Evolutionary conservation across 1,140 invertebrate species (phyloP), one percentile per base, ranked within the genome.

Genomic region (Arion vulgaris): DNA sequence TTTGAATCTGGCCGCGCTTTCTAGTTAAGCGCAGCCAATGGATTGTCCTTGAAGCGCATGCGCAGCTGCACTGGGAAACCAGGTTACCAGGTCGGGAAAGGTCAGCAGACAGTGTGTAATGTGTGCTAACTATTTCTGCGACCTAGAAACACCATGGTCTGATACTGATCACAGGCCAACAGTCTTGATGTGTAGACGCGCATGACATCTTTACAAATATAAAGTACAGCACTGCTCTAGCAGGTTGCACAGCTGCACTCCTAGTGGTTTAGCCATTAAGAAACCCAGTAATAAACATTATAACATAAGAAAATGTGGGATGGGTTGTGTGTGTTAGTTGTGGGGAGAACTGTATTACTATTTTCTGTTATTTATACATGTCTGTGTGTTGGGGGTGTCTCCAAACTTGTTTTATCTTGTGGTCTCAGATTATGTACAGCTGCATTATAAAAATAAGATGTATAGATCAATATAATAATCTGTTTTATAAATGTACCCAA

Each of bases 71-170:
- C 73, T 75, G 15, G 73, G 32, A 51, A 75, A 75, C 73, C 73
- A 75, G 73, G 73, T 51, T 32, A 75, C 28, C 73, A 75, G 73
- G 73, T 75, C 73, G 53, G n/a, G 26, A 53, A 75, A 75, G 73
- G 73, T 75, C 73, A 75, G 73, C 73, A 75, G 73, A 75, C 73
- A 75, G 73, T 75, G 73, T 75, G 73, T 75, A 75, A 53, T 75
- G 49, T 75, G 73, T 75, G 73, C 39, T 75, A 75, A 75, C 45
- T 75, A 75, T 75, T 75, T 75, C 73, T 45, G 73, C 41, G 73
- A 75, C 73, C 73, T 75, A 75, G 39, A 49, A 49, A 51, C 53
- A 45, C 45, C 73, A 53, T 2, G n/a, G 15, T 28, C 73, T 49
- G 41, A 75, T 45, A 39, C 36, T 72, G 71, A 72, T 72, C 71